Evolutionary conservation across 1,140 invertebrate genomes (phyloP), one percentile per base, ranked within the genome.

Genomic region (Thaumatotibia leucotreta): DNA sequence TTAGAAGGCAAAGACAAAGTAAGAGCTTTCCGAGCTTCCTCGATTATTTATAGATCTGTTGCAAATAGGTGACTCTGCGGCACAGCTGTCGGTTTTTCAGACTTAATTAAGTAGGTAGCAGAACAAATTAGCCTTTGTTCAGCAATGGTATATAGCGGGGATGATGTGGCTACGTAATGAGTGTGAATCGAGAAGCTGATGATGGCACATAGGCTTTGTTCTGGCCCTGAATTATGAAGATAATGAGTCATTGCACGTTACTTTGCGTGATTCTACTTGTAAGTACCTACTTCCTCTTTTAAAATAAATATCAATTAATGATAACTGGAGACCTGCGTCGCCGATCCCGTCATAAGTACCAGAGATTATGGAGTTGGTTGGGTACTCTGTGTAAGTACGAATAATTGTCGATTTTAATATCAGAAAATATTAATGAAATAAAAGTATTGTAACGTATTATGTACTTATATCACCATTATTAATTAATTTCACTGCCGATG

Each of bases 121-220:
- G 50, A 22, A 49, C 61, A 49, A 66, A 61, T 66, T 61, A 11
- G 35, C 14, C 50, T 24, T 52, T 52, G 50, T 52, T 52, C 50
- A 10, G 10, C 1, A 17, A 45, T 11, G 64, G 14, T 65, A 65
- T 65, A 65, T 27, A 65, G 9, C 11, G n/a, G 22, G 22, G 64
- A 11, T 23, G n/a, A 14, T 14, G 6, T 10, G 8, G 33, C 9
- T 6, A 2, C 10, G 22, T 10, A 23, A 10, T 4, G 50, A 52
- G 24, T 52, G 4, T 35, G 33, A 52, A 24, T 52, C 23, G 50
- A 0, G 23, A 27, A 11, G 65, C 58, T n/a, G n/a, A n/a, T n/a
- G n/a, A n/a, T n/a, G n/a, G n/a, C 61, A 66, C 66, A 65, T 22
- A 71, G 69, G 50, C 66, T 17, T 50, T 71, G 69, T 71, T 63